Evolutionary conservation across 2,888 invertebrate species (phyloP), one percentile per base, ranked within the genome.

Genomic region (Calameuta pallipes): DNA sequence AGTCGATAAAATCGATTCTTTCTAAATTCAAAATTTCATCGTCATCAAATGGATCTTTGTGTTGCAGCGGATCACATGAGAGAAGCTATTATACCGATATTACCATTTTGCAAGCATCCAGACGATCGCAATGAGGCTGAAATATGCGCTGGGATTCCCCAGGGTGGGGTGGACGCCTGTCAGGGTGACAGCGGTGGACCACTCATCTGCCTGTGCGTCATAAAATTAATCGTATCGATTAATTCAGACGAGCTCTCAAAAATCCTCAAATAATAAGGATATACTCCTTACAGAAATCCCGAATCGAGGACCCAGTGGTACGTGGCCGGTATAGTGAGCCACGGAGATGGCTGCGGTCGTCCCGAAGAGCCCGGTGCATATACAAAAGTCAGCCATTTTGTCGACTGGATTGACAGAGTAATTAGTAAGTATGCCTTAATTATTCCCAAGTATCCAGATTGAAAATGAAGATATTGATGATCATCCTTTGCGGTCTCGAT

Each of bases 161-260:
- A 94, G 89, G 97, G 97, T 4, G 97, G 97, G 4, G 94, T 94
- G 87, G 97, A 97, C 91, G 95, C 97, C 3, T 97, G 97, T 85
- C 97, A 96, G 93, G 96, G 96, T 74, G 96, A 96, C 87, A 97
- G 97, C 83, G 97, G 97, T 74, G 97, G 97, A 0, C 97, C 97
- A 74, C 93, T 97, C 75, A 93, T 97, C 90, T 97, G 97, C 91
- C 94, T 88, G 92, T 92, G 82, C 11, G 81, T 82, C 69, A 70
- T 77, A 36, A 36, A 31, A 9, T 69, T 30, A 37, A 69, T 30
- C 4, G 0, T 13, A 35, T 23, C 69, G 3, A 12, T 30, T 34
- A 0, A 6, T 68, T 30, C 9, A 3, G 3, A 11, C 3, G 74
- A 30, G 0, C 76, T 76, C 74, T 79, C 6, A 6, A 23, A 4